These are phyloP conservation scores for Cosmopolites sordidus DNA, from an alignment of 2,888 invertebrate genomes.

Conservation along the genomic window DNA sequence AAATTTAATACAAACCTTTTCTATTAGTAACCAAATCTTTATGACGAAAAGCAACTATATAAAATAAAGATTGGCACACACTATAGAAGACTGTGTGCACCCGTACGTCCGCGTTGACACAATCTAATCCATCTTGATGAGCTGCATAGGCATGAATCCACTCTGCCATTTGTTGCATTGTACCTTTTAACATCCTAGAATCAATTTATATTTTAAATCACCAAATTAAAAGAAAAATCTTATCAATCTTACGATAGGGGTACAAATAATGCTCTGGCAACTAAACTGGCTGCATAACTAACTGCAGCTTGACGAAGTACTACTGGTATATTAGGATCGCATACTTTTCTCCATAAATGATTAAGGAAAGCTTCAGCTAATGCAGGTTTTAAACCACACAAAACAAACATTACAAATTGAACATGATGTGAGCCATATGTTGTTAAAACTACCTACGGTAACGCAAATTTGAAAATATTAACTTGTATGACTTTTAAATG, in stretches of 20 bases:
- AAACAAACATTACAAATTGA: conserved; percentile 72
- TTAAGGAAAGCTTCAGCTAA: conserved; percentile 63
- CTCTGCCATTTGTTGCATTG: conserved; percentile 65
- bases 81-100: conserved; percentile 87
- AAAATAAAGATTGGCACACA: conserved; percentile 89
- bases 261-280: conserved; percentile 65
- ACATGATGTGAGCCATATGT: conserved; percentile 78
- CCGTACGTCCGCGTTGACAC: conserved; percentile 56
- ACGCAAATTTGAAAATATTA: background rate
- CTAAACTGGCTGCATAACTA: conserved; percentile 70
- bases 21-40: conserved; percentile 72
- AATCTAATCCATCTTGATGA: conserved; percentile 57
- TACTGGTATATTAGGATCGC: conserved; percentile 59
- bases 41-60: conserved; percentile 85
- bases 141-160: conserved; percentile 85
- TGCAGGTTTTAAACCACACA: conserved; percentile 61
- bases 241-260: conserved; percentile 60
- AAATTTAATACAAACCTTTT: conserved; percentile 60
- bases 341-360: conserved; percentile 70
- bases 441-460: conserved; percentile 61
- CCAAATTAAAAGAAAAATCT: background rate
- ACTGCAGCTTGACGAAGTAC: conserved; percentile 66
- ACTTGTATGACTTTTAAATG: background rate
- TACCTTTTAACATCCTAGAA: conserved; percentile 60
- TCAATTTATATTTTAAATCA: background rate